These are phyloP conservation scores for Rutpela maculata DNA, from an alignment of 2,888 invertebrate species.

Conservation along the genomic window DNA sequence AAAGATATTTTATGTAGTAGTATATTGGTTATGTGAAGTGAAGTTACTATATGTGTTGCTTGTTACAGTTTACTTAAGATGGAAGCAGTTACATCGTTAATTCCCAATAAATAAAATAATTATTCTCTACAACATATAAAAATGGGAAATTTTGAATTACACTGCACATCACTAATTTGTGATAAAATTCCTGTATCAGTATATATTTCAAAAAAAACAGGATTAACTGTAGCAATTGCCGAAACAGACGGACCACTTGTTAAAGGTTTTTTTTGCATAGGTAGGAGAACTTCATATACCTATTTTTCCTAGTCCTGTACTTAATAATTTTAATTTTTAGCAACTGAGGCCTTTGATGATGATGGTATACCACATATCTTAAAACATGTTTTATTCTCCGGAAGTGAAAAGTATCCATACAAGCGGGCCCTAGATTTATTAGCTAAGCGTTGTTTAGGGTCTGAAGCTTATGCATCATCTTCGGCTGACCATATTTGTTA, in stretches of 20 bases:
- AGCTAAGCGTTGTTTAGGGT: slow-evolving; percentile 92
- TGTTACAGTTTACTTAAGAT: background rate
- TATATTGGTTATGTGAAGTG: background rate
- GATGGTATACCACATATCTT: slow-evolving; percentile 95
- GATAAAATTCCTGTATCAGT: slow-evolving; percentile 86
- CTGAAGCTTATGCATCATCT: slow-evolving; percentile 95
- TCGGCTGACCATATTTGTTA: slow-evolving; percentile 92
- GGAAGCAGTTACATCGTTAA: background rate
- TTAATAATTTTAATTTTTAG: slow-evolving; percentile 73
- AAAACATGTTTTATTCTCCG: slow-evolving; percentile 93
- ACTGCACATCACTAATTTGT: slow-evolving; percentile 82
- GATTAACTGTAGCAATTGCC: slow-evolving; percentile 88
- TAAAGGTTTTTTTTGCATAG: slow-evolving; percentile 90
- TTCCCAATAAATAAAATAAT: background rate
- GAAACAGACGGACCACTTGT: slow-evolving; percentile 94
- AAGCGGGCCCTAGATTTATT: slow-evolving; percentile 92
- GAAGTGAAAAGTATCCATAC: slow-evolving; percentile 92
- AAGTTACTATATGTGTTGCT: background rate
- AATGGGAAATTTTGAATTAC: slow-evolving; percentile 75
- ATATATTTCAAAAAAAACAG: slow-evolving; percentile 86
- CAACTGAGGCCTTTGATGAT: slow-evolving; percentile 93
- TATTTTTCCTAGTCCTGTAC: background rate
- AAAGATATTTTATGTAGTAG: too few relatives aligned
- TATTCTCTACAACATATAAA: slow-evolving; percentile 49
- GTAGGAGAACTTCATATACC: slow-evolving; percentile 75